Conservation (phyloP, 2,888 invertebrate species). For the Ommatoiulus sabulosus region DNA sequence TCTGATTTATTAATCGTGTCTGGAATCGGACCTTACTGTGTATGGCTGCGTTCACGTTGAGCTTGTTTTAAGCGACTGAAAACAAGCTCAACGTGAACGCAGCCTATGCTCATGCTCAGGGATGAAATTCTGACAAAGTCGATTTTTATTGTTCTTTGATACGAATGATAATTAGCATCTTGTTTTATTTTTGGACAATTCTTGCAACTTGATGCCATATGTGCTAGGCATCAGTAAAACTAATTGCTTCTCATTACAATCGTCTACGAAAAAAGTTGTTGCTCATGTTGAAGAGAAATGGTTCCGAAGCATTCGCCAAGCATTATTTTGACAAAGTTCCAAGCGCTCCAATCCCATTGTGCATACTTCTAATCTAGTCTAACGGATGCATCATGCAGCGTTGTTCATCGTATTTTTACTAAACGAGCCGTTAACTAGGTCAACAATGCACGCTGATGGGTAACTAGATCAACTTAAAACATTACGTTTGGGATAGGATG, state of each 20-base stretch:
- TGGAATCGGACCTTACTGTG: too few species aligned
- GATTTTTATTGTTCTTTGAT: background rate
- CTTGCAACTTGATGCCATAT: background rate
- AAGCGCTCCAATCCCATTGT: background rate
- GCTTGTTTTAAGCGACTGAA: too few species aligned
- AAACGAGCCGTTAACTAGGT: slow-evolving; percentile 9
- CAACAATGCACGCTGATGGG: background rate
- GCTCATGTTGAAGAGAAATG: background rate
- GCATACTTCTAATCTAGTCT: background rate
- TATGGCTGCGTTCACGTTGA: too few species aligned
- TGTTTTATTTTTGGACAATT: background rate
- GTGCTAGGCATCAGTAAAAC: background rate
- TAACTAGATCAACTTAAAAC: background rate
- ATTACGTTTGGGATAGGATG: too few species aligned
- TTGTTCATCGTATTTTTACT: background rate
- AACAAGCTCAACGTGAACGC: too few species aligned
- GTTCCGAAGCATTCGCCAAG: background rate
- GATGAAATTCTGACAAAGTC: background rate
- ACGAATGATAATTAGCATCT: background rate
- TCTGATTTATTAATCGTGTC: too few species aligned
- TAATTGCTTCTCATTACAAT: background rate
- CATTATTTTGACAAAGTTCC: background rate
- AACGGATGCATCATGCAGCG: background rate
- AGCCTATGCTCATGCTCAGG: background rate
- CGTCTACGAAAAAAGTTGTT: too few species aligned